Evolutionary conservation across 2,888 invertebrate genomes (phyloP), one percentile per base, ranked within the genome.

Genomic region (Oligia latruncula): DNA sequence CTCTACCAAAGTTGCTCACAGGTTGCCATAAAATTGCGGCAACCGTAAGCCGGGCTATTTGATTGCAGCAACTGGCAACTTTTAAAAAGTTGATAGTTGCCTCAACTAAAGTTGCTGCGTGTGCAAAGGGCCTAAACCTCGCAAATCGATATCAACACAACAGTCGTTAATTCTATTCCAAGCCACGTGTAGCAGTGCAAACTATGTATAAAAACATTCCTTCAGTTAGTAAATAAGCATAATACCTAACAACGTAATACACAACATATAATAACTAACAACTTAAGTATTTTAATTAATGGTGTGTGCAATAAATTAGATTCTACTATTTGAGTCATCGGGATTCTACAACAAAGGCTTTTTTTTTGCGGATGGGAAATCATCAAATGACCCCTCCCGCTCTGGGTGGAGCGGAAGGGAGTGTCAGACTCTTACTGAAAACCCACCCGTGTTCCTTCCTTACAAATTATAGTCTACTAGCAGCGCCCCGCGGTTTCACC

Each of bases 131-230:
- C 40, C 40, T 40, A 40, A 81, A 29, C 52, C 46, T 55, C 62
- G 43, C 64, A 46, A 71, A 83, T 74, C 60, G n/a, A 77, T 77
- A 66, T 40, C 49, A 49, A 49, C 43, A 23, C 40, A 64, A 29
- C 4, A 66, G 74, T 75, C 29, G 77, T 68, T 55, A 67, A 74
- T 43, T 62, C 9, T 20, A 65, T 43, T 40, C 35, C 20, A 55
- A 78, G 64, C 58, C 84, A 84, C 84, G 84, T 85, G 84, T 71
- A 71, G 17, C 40, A 71, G n/a, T 65, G 46, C n/a, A 40, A 76
- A 66, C 64, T 71, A 77, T 62, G 46, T 70, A 68, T 65, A 60
- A 73, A 43, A 73, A 67, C 66, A 67, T 60, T 80, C 15, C 20
- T 64, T n/a, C 29, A 67, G 2, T 55, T 52, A 20, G 35, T 76